These are phyloP conservation scores for Paraplagusia blochii DNA, from an alignment of 2,113 vertebrate genomes.

Conservation along the genomic window DNA sequence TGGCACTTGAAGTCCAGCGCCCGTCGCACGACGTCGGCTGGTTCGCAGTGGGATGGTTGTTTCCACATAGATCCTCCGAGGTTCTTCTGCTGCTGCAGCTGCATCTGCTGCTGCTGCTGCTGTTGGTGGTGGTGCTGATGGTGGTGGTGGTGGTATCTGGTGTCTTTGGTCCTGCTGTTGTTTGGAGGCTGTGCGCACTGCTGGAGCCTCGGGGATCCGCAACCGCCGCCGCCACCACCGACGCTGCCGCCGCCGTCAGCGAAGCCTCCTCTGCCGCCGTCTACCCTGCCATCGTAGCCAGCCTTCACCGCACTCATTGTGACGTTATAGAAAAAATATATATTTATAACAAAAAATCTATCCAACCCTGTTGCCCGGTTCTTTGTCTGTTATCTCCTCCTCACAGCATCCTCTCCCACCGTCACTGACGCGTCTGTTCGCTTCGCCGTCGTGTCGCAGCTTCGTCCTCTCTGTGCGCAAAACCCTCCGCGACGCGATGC, in stretches of 20 bases:
- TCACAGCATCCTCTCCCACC: conserved; percentile 59
- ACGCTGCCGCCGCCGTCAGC: conserved; percentile 38
- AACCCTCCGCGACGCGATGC: conserved; percentile 25
- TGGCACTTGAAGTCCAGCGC: conserved; percentile 94
- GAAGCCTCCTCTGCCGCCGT: conserved; percentile 36
- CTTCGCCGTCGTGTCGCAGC: conserved; percentile 46
- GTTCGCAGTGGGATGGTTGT: conserved; percentile 68
- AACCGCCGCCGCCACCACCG: conserved; percentile 43
- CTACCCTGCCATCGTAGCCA: conserved; percentile 61
- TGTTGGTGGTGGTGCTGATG: conserved; percentile 50
- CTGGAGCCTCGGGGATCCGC: conserved; percentile 62
- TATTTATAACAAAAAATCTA: neutral
- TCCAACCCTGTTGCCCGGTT: conserved; percentile 11
- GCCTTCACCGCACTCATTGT: conserved; percentile 63
- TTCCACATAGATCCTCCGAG: conserved; percentile 66
- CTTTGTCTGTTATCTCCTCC: neutral
- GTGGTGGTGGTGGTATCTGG: conserved; percentile 8
- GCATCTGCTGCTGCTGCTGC: conserved; percentile 62
- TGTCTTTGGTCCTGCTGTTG: conserved; percentile 21
- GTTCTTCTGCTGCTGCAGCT: conserved; percentile 56
- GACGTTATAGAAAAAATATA: neutral
- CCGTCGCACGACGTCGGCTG: conserved; percentile 82
- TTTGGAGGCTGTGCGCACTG: conserved; percentile 63
- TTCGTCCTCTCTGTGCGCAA: conserved; percentile 52
- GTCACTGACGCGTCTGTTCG: conserved; percentile 9